Evolutionary conservation across 1,140 invertebrate genomes (phyloP).

Genomic region (Drosophila carrolli): DNA sequence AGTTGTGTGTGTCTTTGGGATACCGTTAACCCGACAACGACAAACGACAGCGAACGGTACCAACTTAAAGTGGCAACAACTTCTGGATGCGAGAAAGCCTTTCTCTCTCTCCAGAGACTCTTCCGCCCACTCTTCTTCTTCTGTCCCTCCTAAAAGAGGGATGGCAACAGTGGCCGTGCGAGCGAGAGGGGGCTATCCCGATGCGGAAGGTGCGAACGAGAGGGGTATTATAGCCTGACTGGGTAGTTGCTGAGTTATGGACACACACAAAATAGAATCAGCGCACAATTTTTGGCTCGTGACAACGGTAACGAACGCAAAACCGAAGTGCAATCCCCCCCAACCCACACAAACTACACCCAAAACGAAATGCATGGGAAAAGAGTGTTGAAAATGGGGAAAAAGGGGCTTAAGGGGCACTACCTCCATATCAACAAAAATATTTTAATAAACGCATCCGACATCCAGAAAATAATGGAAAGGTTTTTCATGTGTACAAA

Average conservation of each 20-base stretch:
- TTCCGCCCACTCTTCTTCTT: not conserved
- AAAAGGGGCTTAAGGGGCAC: not conserved
- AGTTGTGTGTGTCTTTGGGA: conserved; percentile 9
- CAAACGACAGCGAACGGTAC: conserved; percentile 27
- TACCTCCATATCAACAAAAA: not conserved
- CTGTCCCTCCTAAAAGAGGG: conserved; percentile 19
- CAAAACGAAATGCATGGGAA: not conserved
- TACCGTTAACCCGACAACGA: conserved; percentile 37
- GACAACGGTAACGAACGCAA: conserved; percentile 30
- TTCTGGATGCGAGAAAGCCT: conserved; percentile 30
- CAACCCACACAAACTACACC: not conserved
- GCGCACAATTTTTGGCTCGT: conserved; percentile 46
- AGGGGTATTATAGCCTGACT: conserved; percentile 4
- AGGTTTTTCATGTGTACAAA: not conserved
- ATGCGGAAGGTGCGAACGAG: not conserved
- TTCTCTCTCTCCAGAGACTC: conserved; percentile 21
- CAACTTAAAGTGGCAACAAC: conserved; percentile 41
- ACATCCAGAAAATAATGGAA: conserved; percentile 5
- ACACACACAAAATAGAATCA: conserved; percentile 53
- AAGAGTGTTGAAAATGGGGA: not conserved
- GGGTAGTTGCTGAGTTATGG: conserved; percentile 33
- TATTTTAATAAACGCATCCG: conserved; percentile 1
- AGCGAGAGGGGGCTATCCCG: conserved; percentile 1
- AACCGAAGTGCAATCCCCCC: conserved; percentile 19
- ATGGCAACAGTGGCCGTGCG: conserved; percentile 18